Evolutionary conservation across 2,797 vertebrate genomes (phyloP).

Genomic region (Ctenosaura bakeri): DNA sequence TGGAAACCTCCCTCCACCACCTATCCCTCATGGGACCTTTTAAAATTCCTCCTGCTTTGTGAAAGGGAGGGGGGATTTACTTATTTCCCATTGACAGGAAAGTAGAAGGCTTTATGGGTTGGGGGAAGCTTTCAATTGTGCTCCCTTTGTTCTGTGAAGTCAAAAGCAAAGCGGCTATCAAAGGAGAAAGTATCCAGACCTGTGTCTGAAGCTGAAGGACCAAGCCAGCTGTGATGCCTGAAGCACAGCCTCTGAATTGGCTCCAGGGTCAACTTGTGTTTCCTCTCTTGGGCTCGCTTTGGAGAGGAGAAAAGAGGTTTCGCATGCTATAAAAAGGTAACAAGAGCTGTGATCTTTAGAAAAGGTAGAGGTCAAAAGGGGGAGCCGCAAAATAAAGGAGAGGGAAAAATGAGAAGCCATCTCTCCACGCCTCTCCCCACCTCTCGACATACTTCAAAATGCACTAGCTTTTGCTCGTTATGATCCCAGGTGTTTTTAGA

Average conservation of each 20-base stretch:
- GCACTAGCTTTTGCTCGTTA: not conserved
- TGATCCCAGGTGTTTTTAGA: constrained; percentile 1
- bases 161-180: constrained; percentile 26
- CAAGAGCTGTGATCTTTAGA: constrained; percentile 25
- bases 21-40: not conserved
- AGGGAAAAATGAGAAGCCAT: not conserved
- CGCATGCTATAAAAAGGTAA: not conserved
- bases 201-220: not conserved
- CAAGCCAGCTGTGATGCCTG: not conserved
- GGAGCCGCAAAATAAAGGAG: constrained; percentile 12
- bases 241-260: constrained; percentile 33
- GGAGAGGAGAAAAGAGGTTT: not conserved
- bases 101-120: fast-evolving
- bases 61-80: not conserved
- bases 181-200: constrained; percentile 33
- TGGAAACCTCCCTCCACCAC: not conserved
- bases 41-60: not conserved
- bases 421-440: not conserved
- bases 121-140: not conserved
- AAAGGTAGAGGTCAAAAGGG: not conserved
- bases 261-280: not conserved
- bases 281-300: constrained; percentile 40
- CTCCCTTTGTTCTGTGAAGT: constrained; percentile 32
- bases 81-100: not conserved
- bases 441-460: constrained; percentile 18